Evolutionary conservation across 2,888 invertebrate genomes (phyloP), one percentile per base, ranked within the genome.

Genomic region (Cactoblastis cactorum): DNA sequence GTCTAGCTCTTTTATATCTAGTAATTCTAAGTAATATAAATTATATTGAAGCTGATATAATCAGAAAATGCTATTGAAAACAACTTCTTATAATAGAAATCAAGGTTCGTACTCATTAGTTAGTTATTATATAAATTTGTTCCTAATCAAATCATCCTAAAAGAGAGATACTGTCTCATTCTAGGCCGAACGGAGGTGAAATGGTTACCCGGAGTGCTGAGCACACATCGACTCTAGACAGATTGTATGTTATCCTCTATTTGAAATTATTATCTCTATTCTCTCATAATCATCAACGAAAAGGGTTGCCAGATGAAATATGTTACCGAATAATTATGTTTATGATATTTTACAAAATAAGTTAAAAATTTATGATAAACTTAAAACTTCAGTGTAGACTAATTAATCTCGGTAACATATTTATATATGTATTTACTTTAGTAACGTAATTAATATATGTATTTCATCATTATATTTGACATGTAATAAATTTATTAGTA

Each of bases 121-220:
- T n/a, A n/a, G n/a, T n/a, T n/a, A n/a, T n/a, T n/a, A n/a, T n/a
- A n/a, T n/a, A n/a, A n/a, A n/a, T n/a, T 12, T 12, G 12, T 11
- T 6, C 34, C 2, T 11, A 9, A 18, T n/a, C n/a, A n/a, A n/a
- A n/a, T n/a, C 37, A 41, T 41, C 14, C 22, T 14, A 14, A 24
- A 19, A 14, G 11, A 28, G 17, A 17, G 15, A 17, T 17, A 28
- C 15, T 28, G 62, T 86, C 82, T 86, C 74, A 67, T 88, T 88
- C 80, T 87, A 88, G 88, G 86, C 88, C 88, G 69, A 86, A 80
- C 67, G 88, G 86, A 78, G 87, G 86, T 65, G 88, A 88, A 76
- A 83, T 88, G 85, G 83, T 86, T 72, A 88, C 80, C 86, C 84
- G 88, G 81, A 83, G 78, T 80, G 83, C 84, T 58, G 88, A 89